Percentiles rank a stretch among this genome's conserved stretches.
These are phyloP conservation scores for Trichopria drosophilae DNA, from an alignment of 2,888 invertebrate genomes.

Conservation along the genomic window DNA sequence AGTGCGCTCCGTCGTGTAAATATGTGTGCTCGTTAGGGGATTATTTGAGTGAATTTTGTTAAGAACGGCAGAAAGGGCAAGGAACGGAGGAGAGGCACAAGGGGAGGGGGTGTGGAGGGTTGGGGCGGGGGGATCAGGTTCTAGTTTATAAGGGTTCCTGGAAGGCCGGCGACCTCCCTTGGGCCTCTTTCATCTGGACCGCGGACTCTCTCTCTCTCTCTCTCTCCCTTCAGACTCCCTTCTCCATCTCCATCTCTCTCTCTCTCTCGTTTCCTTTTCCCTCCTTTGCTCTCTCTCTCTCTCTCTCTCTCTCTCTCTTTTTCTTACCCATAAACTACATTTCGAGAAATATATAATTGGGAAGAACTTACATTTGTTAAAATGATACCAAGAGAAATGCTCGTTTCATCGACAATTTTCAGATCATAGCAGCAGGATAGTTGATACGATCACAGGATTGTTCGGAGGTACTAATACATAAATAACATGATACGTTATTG, in stretches of 20 bases:
- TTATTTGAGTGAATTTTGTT: constrained; percentile 36
- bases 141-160: constrained; percentile 56
- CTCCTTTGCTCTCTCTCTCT: no score
- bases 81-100: constrained; percentile 31
- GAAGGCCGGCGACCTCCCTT: constrained; percentile 56
- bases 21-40: constrained; percentile 31
- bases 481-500: no score
- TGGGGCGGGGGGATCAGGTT: constrained; percentile 41
- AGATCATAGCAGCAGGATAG: no score
- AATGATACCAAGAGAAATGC: no score
- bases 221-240: constrained; percentile 12
- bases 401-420: no score
- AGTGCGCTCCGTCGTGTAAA: no score
- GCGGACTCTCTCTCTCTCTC: constrained; percentile 36
- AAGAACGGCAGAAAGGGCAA: constrained; percentile 26
- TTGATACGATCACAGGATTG: no score
- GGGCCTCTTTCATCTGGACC: constrained; percentile 54
- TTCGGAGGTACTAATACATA: no score
- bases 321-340: no score
- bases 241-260: constrained; percentile 25
- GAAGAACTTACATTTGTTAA: no score
- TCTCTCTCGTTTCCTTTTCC: neutral
- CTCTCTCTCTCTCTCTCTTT: constrained; percentile 8
- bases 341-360: no score
- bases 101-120: constrained; percentile 10